Conservation (phyloP, 2,888 invertebrate genomes). For the Hydraecia micacea region DNA sequence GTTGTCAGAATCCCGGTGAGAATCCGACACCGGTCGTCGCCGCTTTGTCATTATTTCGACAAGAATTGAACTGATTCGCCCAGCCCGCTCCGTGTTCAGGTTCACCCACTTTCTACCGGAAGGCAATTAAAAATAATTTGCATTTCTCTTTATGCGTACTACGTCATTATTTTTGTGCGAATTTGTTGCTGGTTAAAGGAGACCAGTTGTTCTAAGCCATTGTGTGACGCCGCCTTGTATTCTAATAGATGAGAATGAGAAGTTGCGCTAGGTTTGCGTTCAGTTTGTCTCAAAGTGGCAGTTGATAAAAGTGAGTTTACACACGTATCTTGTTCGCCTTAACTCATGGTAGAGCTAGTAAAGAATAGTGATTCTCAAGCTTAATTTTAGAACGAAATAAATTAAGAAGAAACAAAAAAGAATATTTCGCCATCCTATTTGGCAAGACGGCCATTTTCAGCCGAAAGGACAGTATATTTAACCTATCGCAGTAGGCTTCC, state of each 20-base stretch:
- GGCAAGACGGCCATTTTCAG: constrained; percentile 6
- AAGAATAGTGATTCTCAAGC: not conserved
- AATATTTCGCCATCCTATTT: not conserved
- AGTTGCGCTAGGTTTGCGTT: too few species aligned
- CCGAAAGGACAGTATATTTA: constrained; percentile 4
- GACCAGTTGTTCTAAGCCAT: constrained; percentile 55
- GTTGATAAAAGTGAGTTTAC: not conserved
- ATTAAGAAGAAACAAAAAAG: not conserved
- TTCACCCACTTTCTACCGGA: constrained; percentile 89
- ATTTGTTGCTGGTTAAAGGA: constrained; percentile 68
- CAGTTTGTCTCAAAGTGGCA: not conserved
- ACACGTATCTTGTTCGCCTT: not conserved
- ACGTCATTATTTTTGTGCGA: constrained; percentile 76
- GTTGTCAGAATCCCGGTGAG: constrained; percentile 63
- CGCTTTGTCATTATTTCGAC: constrained; percentile 83
- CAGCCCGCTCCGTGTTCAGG: constrained; percentile 82
- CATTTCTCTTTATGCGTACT: constrained; percentile 85
- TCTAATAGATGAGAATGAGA: not conserved
- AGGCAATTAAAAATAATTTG: constrained; percentile 89
- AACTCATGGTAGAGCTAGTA: not conserved
- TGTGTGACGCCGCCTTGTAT: not conserved
- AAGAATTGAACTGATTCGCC: constrained; percentile 80
- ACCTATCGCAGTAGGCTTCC: not conserved
- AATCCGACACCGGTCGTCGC: constrained; percentile 70
- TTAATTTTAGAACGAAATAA: not conserved